These are phyloP conservation scores for Lottia scabra DNA, from an alignment of 2,888 invertebrate species.

Conservation along the genomic window DNA sequence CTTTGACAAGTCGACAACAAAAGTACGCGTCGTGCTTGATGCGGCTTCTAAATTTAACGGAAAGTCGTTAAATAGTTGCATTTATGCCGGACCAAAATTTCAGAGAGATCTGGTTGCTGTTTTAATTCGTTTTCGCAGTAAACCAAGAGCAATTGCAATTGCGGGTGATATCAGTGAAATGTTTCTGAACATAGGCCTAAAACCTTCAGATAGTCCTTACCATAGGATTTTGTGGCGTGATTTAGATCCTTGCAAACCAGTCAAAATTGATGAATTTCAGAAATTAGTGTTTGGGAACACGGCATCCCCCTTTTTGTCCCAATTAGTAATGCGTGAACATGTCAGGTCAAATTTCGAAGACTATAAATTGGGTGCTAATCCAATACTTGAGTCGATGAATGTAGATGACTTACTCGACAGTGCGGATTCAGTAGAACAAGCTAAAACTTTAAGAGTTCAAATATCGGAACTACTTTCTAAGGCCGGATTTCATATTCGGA, in stretches of 20 bases:
- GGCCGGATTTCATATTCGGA: too few species aligned
- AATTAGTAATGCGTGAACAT: not conserved
- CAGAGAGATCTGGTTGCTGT: not conserved
- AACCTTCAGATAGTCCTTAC: not conserved
- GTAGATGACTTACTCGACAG: too few species aligned
- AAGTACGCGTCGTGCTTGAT: not conserved
- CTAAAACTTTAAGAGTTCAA: too few species aligned
- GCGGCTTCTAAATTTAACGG: not conserved
- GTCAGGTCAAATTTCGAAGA: not conserved
- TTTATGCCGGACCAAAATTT: not conserved
- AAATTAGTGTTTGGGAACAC: not conserved
- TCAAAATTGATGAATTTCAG: not conserved
- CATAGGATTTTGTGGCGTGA: not conserved
- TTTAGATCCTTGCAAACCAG: not conserved
- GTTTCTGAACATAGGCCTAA: not conserved
- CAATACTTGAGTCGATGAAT: not conserved
- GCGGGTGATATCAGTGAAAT: conserved; percentile 1
- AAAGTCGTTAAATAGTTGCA: not conserved
- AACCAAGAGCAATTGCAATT: not conserved
- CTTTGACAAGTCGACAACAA: not conserved
- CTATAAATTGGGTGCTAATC: not conserved
- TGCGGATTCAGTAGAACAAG: too few species aligned
- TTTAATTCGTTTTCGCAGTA: not conserved
- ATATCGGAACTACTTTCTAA: too few species aligned
- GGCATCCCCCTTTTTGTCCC: not conserved